A percentile compares a stretch with the other conserved stretches of the same genome.
phyloP scores from a whole-genome alignment of 2,797 vertebrate genomes.

The Odontamblyopus rebecca region DNA sequence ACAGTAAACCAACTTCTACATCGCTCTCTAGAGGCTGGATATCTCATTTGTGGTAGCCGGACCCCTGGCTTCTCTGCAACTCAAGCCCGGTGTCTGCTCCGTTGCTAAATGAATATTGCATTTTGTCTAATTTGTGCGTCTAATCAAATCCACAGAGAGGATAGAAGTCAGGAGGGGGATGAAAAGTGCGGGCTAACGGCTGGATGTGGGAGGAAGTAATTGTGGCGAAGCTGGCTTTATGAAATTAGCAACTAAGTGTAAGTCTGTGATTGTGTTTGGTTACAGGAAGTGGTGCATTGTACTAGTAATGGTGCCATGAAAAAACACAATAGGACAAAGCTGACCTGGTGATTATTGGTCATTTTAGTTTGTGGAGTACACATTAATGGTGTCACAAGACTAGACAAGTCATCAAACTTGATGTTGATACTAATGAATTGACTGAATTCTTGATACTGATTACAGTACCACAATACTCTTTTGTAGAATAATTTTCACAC shows the following conservation, averaged over 20 bases:
- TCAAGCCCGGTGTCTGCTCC: constrained; percentile 8
- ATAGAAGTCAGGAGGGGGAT: constrained; percentile 39
- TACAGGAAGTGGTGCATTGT: constrained; percentile 14
- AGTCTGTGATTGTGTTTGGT: constrained; percentile 11
- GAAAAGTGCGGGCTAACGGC: constrained; percentile 9
- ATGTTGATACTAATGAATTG: too few relatives aligned
- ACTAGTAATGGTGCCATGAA: constrained; percentile 6
- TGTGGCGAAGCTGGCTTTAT: constrained; percentile 28
- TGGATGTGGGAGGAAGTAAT: constrained; percentile 34
- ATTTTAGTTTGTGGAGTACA: not conserved
- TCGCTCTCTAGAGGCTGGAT: constrained; percentile 13
- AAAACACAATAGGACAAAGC: not conserved
- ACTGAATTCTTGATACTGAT: too few relatives aligned
- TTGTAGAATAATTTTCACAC: too few relatives aligned
- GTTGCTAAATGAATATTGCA: constrained; percentile 47
- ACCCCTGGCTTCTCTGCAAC: constrained; percentile 12
- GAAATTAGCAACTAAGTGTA: constrained; percentile 20
- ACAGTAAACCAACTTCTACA: constrained; percentile 11
- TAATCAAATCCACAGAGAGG: constrained; percentile 46
- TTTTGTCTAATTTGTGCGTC: constrained; percentile 43
- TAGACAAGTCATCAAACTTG: too few relatives aligned
- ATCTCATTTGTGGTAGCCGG: constrained; percentile 9
- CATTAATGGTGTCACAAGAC: too few relatives aligned
- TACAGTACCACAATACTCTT: too few relatives aligned
- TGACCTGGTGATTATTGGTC: constrained; percentile 5